Evolutionary conservation across 2,113 vertebrate genomes (phyloP).

Genomic region (Stigmatopora nigra): DNA sequence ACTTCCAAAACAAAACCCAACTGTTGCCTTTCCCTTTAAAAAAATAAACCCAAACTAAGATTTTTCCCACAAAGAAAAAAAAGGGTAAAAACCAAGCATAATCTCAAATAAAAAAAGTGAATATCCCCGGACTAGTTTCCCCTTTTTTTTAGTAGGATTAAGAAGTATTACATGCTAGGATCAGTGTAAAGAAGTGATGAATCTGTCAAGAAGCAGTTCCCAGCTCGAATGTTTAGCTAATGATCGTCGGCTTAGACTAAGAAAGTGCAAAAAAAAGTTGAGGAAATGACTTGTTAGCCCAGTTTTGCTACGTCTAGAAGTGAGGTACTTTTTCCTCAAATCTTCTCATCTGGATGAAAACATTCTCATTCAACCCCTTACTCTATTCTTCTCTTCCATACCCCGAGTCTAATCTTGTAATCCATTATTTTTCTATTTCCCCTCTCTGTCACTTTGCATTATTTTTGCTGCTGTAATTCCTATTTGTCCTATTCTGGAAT

Average conservation of each 20-base stretch:
- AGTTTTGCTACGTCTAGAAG: conserved; percentile 57
- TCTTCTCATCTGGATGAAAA: conserved; percentile 78
- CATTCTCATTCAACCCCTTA: conserved; percentile 74
- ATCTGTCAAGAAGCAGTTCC: conserved; percentile 62
- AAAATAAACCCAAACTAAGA: not conserved
- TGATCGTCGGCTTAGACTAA: conserved; percentile 56
- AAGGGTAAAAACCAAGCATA: not conserved
- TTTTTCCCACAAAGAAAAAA: not conserved
- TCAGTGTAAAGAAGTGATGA: conserved; percentile 56
- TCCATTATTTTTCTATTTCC: conserved; percentile 91
- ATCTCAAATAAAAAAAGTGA: not conserved
- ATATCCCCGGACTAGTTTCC: conserved; percentile 29
- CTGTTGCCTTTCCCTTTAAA: conserved; percentile 12
- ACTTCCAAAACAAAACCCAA: conserved; percentile 39
- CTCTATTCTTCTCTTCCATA: conserved; percentile 69
- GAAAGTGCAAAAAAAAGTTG: conserved; percentile 53
- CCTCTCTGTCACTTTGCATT: conserved; percentile 89
- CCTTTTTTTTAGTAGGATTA: conserved; percentile 50
- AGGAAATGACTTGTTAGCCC: conserved; percentile 71
- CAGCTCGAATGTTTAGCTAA: conserved; percentile 68
- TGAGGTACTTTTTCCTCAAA: conserved; percentile 55
- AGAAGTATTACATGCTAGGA: conserved; percentile 46
- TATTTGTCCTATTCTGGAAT: conserved; percentile 87
- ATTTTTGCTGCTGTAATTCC: conserved; percentile 93
- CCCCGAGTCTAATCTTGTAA: conserved; percentile 74